Evolutionary conservation across 2,797 vertebrate genomes (phyloP), one percentile per base, ranked within the genome.

Genomic region (Rhyacichthys aspro): DNA sequence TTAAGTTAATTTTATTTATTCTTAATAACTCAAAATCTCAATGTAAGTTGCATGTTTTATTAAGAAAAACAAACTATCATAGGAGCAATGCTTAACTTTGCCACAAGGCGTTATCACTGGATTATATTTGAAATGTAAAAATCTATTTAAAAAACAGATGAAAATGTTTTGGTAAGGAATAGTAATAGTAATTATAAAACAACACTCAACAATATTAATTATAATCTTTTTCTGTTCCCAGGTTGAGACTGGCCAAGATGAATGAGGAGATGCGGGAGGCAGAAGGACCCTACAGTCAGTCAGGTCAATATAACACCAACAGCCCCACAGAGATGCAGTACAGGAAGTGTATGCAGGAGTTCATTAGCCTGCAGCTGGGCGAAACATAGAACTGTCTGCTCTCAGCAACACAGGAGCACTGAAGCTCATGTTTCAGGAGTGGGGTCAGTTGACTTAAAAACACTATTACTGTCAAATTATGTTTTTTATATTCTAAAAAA

Each of bases 211-310:
- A n/a, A n/a, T n/a, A n/a, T n/a, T n/a, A n/a, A n/a, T n/a, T n/a
- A n/a, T n/a, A n/a, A n/a, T n/a, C n/a, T 54, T 56, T 23, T 63
- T 1, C 34, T 9, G 1, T 37, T 61, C n/a, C 2, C 82, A 99
- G 98, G 89, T 86, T 99, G 85, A 95, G 98, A 38, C 88, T 99
- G 83, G 97, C 98, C 55, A 95, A 96, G 91, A 99, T 99, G 98
- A 99, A 99, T 32, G 98, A 99, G 88, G 98, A 99, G 85, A 99
- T 99, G 98, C 94, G 96, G 7, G 98, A 99, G 90, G 94, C 96
- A 0, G 98, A 99, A 90, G 97, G 98, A 53, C 94, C 93, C 52
- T 99, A 96, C 88, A 96, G 94, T 88, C 96, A 96, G 86, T 93
- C 97, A 98, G 98, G 98, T 98, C 96, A 96, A 94, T 98, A 96